phyloP scores from a whole-genome alignment of 1,140 invertebrate genomes.

The Drosophila sturtevanti region DNA sequence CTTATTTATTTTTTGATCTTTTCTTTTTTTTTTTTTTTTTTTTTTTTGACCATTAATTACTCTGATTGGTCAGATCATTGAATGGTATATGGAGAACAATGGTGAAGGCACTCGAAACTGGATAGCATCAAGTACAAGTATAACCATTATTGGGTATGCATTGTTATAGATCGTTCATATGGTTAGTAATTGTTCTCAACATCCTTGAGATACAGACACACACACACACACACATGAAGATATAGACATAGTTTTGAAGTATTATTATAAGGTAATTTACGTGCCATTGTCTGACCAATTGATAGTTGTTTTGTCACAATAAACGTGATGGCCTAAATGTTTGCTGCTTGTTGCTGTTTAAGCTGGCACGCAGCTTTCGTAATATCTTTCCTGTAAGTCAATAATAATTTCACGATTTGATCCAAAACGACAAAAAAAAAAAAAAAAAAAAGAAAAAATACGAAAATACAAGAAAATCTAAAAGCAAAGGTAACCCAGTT shows the following conservation, averaged over 20 bases:
- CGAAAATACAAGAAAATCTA: slow-evolving; percentile 30
- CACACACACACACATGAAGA: too few species aligned
- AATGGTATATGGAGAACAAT: slow-evolving; percentile 37
- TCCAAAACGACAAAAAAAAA: slow-evolving; percentile 27
- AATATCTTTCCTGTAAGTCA: not conserved
- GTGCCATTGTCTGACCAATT: slow-evolving; percentile 67
- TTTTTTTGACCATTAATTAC: slow-evolving; percentile 47
- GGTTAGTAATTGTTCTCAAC: slow-evolving; percentile 53
- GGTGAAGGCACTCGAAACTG: slow-evolving; percentile 33
- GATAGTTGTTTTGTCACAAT: slow-evolving; percentile 17
- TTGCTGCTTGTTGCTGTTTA: not conserved
- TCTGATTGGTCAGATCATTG: slow-evolving; percentile 38
- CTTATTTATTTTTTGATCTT: not conserved
- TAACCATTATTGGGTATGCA: slow-evolving; percentile 3
- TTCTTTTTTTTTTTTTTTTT: slow-evolving; percentile 13
- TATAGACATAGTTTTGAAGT: slow-evolving; percentile 10
- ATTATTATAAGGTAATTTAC: slow-evolving; percentile 71
- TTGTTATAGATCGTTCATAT: slow-evolving; percentile 19
- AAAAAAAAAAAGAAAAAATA: too few species aligned
- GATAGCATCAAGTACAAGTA: not conserved
- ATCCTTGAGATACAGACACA: slow-evolving; percentile 53
- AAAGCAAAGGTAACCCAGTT: slow-evolving; percentile 58
- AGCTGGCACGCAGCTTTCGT: slow-evolving; percentile 21
- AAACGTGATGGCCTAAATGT: slow-evolving; percentile 73
- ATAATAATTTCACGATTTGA: slow-evolving; percentile 33